These are phyloP conservation scores for Malachius bipustulatus DNA, from an alignment of 2,888 invertebrate species.

Conservation along the genomic window DNA sequence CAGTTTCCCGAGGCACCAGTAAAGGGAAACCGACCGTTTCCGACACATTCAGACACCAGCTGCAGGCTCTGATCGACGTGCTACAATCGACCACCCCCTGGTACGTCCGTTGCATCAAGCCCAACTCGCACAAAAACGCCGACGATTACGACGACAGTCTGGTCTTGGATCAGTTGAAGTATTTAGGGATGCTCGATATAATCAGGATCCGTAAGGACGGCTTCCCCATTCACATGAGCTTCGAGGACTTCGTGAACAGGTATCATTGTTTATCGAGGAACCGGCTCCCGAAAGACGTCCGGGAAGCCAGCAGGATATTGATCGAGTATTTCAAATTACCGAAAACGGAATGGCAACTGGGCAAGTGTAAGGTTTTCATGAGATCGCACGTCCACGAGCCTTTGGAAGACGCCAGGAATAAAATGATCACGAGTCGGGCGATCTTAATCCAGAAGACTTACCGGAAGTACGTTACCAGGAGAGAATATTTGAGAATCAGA, in stretches of 20 bases:
- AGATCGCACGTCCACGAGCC: slow-evolving; percentile 72
- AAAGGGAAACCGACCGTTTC: slow-evolving; percentile 84
- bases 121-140: slow-evolving; percentile 72
- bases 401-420: slow-evolving; percentile 65
- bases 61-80: slow-evolving; percentile 81
- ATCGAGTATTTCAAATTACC: slow-evolving; percentile 56
- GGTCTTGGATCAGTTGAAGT: slow-evolving; percentile 77
- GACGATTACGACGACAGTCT: slow-evolving; percentile 68
- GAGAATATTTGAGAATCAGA: slow-evolving; percentile 53
- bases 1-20: slow-evolving; percentile 70
- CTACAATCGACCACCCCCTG: slow-evolving; percentile 82
- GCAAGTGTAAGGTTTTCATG: slow-evolving; percentile 76
- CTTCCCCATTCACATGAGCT: slow-evolving; percentile 73
- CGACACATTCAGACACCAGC: slow-evolving; percentile 77
- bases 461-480: slow-evolving; percentile 52
- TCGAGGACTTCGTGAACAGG: slow-evolving; percentile 60
- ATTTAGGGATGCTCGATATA: slow-evolving; percentile 88
- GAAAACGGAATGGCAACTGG: slow-evolving; percentile 76
- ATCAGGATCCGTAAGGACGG: slow-evolving; percentile 84
- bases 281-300: slow-evolving; percentile 39
- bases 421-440: slow-evolving; percentile 57
- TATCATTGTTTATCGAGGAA: slow-evolving; percentile 58
- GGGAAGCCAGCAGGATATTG: slow-evolving; percentile 38
- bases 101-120: slow-evolving; percentile 89
- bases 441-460: slow-evolving; percentile 64